A percentile compares a stretch with the other conserved stretches of the same genome.
Evolutionary conservation across 2,797 vertebrate species (phyloP).

Genomic region (Meriones psammophilus): DNA sequence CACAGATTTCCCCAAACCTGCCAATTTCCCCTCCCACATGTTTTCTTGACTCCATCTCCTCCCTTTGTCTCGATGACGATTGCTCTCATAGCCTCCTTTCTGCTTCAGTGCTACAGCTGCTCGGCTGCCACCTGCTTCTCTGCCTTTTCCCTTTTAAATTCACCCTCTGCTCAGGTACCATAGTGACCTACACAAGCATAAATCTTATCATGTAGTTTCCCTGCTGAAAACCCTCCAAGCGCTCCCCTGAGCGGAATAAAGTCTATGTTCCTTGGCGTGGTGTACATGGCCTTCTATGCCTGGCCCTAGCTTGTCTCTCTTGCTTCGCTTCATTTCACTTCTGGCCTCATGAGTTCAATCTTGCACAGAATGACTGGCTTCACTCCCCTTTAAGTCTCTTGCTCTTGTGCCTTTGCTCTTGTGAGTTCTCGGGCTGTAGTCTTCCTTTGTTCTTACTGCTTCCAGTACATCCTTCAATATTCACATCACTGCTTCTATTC

Average conservation of each 20-base stretch:
- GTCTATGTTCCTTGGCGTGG: constrained; percentile 37
- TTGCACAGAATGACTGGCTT: background rate
- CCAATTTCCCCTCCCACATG: background rate
- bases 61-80: background rate
- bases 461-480: background rate
- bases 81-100: background rate
- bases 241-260: constrained; percentile 60
- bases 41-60: background rate
- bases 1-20: background rate
- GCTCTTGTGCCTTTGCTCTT: background rate
- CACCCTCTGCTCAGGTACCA: constrained; percentile 47
- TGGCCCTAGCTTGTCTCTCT: background rate
- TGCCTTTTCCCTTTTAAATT: constrained; percentile 64
- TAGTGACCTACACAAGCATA: constrained; percentile 51
- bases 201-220: constrained; percentile 61
- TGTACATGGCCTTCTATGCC: background rate
- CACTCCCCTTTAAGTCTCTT: background rate
- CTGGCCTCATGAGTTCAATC: background rate
- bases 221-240: background rate
- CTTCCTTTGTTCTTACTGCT: background rate
- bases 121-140: background rate
- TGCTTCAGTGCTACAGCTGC: background rate
- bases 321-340: constrained; percentile 26
- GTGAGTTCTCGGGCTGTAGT: background rate
- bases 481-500: background rate